Evolutionary conservation across 1,140 invertebrate species (phyloP), one percentile per base, ranked within the genome.

Genomic region (Drosophila erecta): DNA sequence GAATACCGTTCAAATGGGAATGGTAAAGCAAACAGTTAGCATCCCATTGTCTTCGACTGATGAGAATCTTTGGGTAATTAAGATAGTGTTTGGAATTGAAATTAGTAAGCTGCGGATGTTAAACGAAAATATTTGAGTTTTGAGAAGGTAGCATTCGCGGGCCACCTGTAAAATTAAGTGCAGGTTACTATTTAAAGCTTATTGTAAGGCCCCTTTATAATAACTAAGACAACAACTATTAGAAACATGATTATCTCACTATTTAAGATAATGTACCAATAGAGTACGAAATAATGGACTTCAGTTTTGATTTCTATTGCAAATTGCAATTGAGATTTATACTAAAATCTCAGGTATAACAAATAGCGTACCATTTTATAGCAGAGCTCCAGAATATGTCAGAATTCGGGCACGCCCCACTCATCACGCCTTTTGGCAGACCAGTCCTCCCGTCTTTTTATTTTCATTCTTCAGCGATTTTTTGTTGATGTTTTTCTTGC

Each of bases 1-100:
- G 61, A 81, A 81, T 67, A 76, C 61, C 74, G 70, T 81, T 81
- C 60, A 78, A 75, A 86, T 64, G 67, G 54, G 44, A 24, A 59
- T 33, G 43, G 78, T 67, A 51, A 78, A 57, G 78, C 58, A 70
- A 78, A 69, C 66, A 69, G 66, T 70, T 70, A 67, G 49, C n/a
- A 22, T 6, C 7, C 24, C 33, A 20, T 69, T 55, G 47, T 20
- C 10, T 4, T 12, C 15, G 12, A 46, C 14, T 14, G 47, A 54
- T 69, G 47, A 6, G 41, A 55, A 46, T 69, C 33, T 33, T 20
- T 20, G 10, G 3, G 20, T 30, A 70, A 40, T 70, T 70, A 56
- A 46, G 66, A 70, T 69, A 69, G 55, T 69, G 69, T 35, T 56
- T 69, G 27, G 24, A 65, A 38, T 56, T 69, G 27, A 17, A 65